Base-by-base conservation (phyloP, 1,140 invertebrate species). In the Leptestheria dahalacensis region DNA sequence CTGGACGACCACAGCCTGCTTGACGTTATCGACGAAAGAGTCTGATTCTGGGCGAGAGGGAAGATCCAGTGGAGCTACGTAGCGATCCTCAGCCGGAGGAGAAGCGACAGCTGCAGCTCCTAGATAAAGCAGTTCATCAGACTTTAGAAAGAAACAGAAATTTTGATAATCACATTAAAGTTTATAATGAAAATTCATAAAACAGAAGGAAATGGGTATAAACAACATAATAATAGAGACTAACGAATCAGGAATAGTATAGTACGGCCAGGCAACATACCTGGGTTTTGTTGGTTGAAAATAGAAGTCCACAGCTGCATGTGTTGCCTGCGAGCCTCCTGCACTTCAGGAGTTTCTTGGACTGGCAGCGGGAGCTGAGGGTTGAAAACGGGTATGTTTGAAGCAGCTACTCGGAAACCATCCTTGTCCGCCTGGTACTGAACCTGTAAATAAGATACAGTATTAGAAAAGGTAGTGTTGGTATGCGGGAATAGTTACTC, bases 311-410 rank as follows among this genome's bases (percentile, higher is more conserved):
- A 72, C 2, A 67, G 57, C 25, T 63, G 63, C 18, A 71, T 62
- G 61, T 71, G 70, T 28, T 64, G 29, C 26, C 66, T 61, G 46
- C 67, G 64, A 1, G 69, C 72, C 10, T 63, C 66, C 59, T 66
- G 60, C 0, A 73, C 72, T 61, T 69, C 72, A 20, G 70, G 68
- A 3, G 72, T 72, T 60, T 71, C 70, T 41, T 64, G 41, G 9
- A 65, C 61, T 15, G 67, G 70, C 1, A 61, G 9, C 12, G 67
- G 70, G 1, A 62, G 10, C 3, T 62, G 61, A 12, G 23, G 48
- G 20, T 58, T 20, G 33, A 33, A 21, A 18, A 60, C 61, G 47
- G 57, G 63, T 21, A 66, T 20, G 47, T 62, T 56, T 23, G 63
- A 59, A 41, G 68, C 61, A 57, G 57, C 50, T 11, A 68, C 61